A percentile compares a stretch with the other conserved stretches of the same genome.
These are phyloP conservation scores for Colaptes auratus DNA, from an alignment of 2,113 vertebrate species.

Conservation along the genomic window DNA sequence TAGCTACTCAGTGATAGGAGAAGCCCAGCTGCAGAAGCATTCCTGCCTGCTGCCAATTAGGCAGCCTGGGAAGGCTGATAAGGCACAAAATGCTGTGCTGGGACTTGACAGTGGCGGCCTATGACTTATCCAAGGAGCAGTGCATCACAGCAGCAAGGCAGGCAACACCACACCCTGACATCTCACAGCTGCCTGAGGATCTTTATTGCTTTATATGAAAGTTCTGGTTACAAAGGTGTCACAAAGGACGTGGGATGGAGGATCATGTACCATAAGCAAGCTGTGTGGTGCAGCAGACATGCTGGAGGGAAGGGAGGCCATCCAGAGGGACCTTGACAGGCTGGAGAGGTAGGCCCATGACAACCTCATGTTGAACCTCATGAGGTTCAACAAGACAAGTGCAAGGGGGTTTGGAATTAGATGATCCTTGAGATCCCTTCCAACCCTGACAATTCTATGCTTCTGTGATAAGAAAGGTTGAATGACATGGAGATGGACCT, in stretches of 20 bases:
- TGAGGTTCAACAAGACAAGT: no score
- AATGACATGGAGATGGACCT: background rate
- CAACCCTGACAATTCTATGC: no score
- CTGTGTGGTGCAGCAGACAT: no score
- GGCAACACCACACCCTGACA: background rate
- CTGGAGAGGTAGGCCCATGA: no score
- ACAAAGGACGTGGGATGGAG: background rate
- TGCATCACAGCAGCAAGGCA: background rate
- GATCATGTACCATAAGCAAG: background rate
- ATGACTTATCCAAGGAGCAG: constrained; percentile 31
- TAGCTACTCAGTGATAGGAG: background rate
- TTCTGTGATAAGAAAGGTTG: background rate
- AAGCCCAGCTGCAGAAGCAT: background rate
- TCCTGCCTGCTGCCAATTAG: background rate
- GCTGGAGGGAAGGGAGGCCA: no score
- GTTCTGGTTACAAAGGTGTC: rapidly evolving
- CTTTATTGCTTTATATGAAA: background rate
- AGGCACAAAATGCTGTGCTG: rapidly evolving
- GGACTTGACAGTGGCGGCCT: background rate
- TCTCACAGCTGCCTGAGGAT: background rate
- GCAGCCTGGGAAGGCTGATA: constrained; percentile 32
- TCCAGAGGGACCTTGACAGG: no score
- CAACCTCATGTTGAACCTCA: no score
- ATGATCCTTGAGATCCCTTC: no score
- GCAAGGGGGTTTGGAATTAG: no score